Percentiles rank a stretch among this genome's conserved stretches.
Conservation (phyloP, 2,113 vertebrate genomes). For the Myrmophylax atrothorax region DNA sequence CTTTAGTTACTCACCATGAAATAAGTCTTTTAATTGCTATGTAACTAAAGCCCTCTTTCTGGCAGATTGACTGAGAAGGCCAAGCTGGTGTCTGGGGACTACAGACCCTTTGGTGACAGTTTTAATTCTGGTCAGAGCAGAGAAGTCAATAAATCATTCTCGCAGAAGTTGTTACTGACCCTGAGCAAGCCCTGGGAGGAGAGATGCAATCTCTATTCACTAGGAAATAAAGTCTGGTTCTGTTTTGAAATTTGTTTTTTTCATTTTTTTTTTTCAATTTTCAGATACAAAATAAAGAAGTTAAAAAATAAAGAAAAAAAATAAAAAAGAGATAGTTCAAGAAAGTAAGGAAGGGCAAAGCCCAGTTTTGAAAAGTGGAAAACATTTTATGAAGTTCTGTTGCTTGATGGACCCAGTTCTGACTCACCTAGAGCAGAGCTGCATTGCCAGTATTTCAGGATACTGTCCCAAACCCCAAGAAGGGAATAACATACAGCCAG, state of each 20-base stretch:
- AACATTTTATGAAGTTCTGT: not conserved
- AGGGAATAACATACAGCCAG: not conserved
- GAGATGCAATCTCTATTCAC: conserved; percentile 31
- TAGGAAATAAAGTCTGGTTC: conserved; percentile 27
- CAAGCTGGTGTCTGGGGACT: conserved; percentile 49
- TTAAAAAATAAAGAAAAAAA: not conserved
- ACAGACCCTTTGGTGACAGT: conserved; percentile 57
- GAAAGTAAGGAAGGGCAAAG: not conserved
- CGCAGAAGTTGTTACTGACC: conserved; percentile 59
- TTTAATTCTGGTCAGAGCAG: conserved; percentile 69
- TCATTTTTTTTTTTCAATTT: not conserved
- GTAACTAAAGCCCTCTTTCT: conserved; percentile 60
- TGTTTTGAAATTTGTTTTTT: not conserved
- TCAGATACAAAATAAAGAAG: not conserved
- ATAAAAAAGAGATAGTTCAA: not conserved
- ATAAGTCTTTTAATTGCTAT: conserved; percentile 71
- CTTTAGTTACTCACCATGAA: conserved; percentile 62
- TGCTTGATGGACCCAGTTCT: not conserved
- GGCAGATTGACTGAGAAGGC: conserved; percentile 67
- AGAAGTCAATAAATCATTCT: conserved; percentile 74
- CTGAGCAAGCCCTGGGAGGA: conserved; percentile 54
- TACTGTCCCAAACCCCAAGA: not conserved
- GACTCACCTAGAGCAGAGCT: not conserved
- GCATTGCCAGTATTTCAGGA: not conserved
- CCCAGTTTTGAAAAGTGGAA: not conserved